phyloP scores from a whole-genome alignment of 2,888 invertebrate species.

The Megastigmus dorsalis region DNA sequence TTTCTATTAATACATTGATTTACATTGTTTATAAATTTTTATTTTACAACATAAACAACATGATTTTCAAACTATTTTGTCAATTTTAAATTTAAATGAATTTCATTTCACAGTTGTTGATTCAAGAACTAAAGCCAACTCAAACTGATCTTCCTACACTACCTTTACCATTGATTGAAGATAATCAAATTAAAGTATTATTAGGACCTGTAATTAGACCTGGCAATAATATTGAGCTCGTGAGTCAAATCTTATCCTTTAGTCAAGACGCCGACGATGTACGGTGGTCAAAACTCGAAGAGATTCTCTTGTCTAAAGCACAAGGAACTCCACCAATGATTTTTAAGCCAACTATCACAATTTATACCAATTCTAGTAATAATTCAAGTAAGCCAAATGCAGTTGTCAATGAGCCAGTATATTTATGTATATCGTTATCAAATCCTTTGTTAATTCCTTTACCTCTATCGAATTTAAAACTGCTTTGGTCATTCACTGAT shows the following conservation, averaged over 20 bases:
- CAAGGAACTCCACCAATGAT: constrained; percentile 83
- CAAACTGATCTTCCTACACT: constrained; percentile 78
- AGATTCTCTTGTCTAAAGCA: constrained; percentile 83
- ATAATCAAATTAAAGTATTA: constrained; percentile 82
- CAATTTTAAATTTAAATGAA: constrained; percentile 1
- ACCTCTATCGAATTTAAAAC: constrained; percentile 81
- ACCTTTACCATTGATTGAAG: constrained; percentile 85
- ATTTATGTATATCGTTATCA: constrained; percentile 83
- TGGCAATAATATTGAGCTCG: constrained; percentile 73
- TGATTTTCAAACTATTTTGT: background rate
- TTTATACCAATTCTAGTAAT: constrained; percentile 82
- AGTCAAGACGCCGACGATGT: constrained; percentile 73
- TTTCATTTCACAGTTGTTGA: constrained; percentile 62
- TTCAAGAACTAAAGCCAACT: constrained; percentile 66
- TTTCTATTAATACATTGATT: background rate
- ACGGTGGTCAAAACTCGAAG: constrained; percentile 85
- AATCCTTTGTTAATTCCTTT: constrained; percentile 86
- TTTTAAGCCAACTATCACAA: constrained; percentile 85
- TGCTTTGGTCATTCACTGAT: constrained; percentile 83
- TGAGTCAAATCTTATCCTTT: constrained; percentile 67
- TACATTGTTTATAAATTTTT: constrained; percentile 6
- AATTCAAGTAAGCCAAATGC: constrained; percentile 81
- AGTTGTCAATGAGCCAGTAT: constrained; percentile 88
- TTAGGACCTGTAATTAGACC: constrained; percentile 79
- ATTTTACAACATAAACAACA: too few relatives aligned